Base-by-base conservation (phyloP, 2,797 vertebrate genomes). In the Taeniopygia guttata region DNA sequence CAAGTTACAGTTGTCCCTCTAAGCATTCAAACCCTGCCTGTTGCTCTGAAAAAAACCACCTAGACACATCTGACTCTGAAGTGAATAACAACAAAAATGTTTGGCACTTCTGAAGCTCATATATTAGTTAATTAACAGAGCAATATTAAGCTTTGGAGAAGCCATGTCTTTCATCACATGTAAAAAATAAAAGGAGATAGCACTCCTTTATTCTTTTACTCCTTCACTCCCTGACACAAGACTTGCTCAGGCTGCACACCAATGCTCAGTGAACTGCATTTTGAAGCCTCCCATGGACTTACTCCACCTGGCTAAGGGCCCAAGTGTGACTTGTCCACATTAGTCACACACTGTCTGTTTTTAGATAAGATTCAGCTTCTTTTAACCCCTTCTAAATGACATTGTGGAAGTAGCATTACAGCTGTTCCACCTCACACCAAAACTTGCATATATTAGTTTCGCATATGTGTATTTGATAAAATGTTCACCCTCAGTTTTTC, bases 111-210 rank as follows among this genome's bases (percentile, higher is more conserved):
- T 78, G 74, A 83, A 93, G 79, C 55, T 96, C 51, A 66, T 43
- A 49, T 26, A 32, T 81, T 75, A 76, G 87, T 52, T 95, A 95
- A 96, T 93, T 95, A 95, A 84, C 82, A 89, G 62, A 93, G 58
- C 45, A 89, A 81, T 93, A 87, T 91, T 66, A 87, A 91, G 79
- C 64, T 93, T 87, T 75, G 69, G 29, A 91, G 69, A 89, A 86
- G 34, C 5, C 48, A 74, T 94, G 68, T 82, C 59, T 76, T 91
- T 79, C 13, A 16, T 80, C 38, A 73, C 43, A 67, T 85, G 54
- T 63, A 54, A 78, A 93, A 90, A 93, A 59, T 42, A 54, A 64
- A 73, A 79, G 48, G 49, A 89, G 27, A 60, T 79, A 83, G 30
- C 34, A 30, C 40, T 19, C 25, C 34, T 59, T 48, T 23, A 46